Evolutionary conservation across 2,888 invertebrate genomes (phyloP), one percentile per base, ranked within the genome.

Genomic region (Pseudoips prasinana): DNA sequence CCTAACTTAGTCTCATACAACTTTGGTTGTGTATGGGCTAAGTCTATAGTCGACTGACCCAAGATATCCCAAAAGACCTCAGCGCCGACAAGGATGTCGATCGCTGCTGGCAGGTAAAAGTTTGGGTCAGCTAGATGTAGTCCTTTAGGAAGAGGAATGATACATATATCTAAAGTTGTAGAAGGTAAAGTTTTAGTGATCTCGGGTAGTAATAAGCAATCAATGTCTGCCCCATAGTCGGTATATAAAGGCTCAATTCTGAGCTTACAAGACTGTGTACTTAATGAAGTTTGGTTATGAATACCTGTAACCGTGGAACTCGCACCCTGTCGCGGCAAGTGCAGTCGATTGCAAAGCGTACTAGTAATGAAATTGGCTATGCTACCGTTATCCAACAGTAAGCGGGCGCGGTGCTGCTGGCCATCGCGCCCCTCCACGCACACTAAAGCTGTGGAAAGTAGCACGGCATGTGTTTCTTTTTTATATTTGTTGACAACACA

Each of bases 331-430:
- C 33, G 14, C 1, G 32, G 2, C 25, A 39, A 27, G 10, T 25
- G 10, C 20, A 43, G 39, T 14, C 28, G 39, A 1, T 9, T 8
- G 7, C 23, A 26, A 1, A 43, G 6, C 0, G 0, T 14, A 1
- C 22, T 7, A 5, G 40, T 39, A 2, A 46, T 8, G 14, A 35
- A 36, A 11, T 43, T 42, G 5, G 36, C 26, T 3, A 29, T 39
- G 8, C 39, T 46, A n/a, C 39, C 42, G 20, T 39, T 46, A 23
- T 49, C 45, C 8, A 44, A 29, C 10, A 47, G 25, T 1, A 37
- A 5, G 1, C 43, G 27, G 8, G 47, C 47, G 6, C 24, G 9
- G 24, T 28, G 27, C 17, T 17, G 25, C 2, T 27, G n/a, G 14
- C 14, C 48, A 33, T 1, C 17, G 11, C n/a, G 4, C 3, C 29